Evolutionary conservation across 1,140 invertebrate species (phyloP), one percentile per base, ranked within the genome.

Genomic region (Cherax destructor): DNA sequence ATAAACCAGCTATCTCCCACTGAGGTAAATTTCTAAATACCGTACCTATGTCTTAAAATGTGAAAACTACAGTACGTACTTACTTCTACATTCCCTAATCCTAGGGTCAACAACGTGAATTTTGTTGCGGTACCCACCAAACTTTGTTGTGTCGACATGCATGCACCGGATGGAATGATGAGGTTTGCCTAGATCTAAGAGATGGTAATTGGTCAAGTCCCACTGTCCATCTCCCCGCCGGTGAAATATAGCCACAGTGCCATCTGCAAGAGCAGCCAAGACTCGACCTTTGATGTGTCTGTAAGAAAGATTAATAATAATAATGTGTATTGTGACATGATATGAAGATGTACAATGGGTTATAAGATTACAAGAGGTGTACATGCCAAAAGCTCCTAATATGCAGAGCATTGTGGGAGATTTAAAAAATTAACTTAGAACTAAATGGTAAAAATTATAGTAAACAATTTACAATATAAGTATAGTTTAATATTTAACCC

Each of bases 51-150:
- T n/a, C n/a, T n/a, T n/a, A n/a, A 59, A 59, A 59, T 59, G 5
- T 59, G 5, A 59, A 59, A 59, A 59, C 5, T 59, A 11, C 6
- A 59, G 11, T 7, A 7, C 5, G 10, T 30, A 72, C 69, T 61
- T 78, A 93, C 93, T 88, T 93, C 91, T 9, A 93, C 92, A 59
- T 72, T 90, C 93, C 93, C 93, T 92, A 30, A 96, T 96, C 91
- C 97, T 95, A 13, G 99, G 98, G 95, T 99, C 97, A 56, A 99
- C 96, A 91, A 99, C 97, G 94, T 99, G 97, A 93, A 99, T 97
- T 93, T 97, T 97, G 95, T 99, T 99, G 93, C 98, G 96, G 95
- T 99, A 99, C 72, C 98, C 99, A 99, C 99, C 99, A 80, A 99
- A 97, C 79, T 97, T 98, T 93, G 97, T 97, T 85, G 98, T 97